These are phyloP conservation scores for Scarus forsteni DNA, from an alignment of 2,797 vertebrate species.

Conservation along the genomic window DNA sequence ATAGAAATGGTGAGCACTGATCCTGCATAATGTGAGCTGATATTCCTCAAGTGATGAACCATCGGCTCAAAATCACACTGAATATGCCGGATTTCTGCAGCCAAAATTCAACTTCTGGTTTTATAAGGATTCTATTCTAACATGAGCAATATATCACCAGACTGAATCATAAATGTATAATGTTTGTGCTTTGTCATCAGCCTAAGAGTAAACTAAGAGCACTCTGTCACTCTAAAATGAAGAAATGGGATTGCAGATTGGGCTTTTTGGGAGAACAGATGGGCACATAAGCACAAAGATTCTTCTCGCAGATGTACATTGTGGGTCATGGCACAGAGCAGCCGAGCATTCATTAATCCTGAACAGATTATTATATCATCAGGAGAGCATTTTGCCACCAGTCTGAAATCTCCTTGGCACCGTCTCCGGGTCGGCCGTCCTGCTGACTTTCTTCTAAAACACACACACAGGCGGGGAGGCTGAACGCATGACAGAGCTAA, in stretches of 20 bases:
- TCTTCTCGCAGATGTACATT: background rate
- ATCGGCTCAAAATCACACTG: no score
- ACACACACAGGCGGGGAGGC: slow-evolving; percentile 38
- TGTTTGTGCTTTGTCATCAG: no score
- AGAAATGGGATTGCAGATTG: background rate
- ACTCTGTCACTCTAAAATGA: background rate
- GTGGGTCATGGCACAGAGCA: slow-evolving; percentile 8
- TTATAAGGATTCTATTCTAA: no score
- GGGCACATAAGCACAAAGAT: background rate
- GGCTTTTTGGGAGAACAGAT: background rate
- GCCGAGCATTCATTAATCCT: slow-evolving; percentile 8
- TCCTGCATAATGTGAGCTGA: no score
- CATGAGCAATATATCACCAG: no score
- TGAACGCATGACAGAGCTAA: slow-evolving; percentile 63
- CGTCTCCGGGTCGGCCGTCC: slow-evolving; percentile 13
- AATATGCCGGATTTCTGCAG: no score
- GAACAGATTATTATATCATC: slow-evolving; percentile 31
- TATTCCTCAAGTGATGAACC: no score
- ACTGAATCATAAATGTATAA: no score
- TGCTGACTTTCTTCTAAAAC: slow-evolving; percentile 30
- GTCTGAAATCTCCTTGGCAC: slow-evolving; percentile 34
- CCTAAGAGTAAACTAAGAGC: no score
- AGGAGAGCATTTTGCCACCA: slow-evolving; percentile 19
- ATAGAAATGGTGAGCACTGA: no score
- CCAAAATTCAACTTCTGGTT: no score